Conservation (phyloP, 2,888 invertebrate genomes). For the Heliconius charithonia region DNA sequence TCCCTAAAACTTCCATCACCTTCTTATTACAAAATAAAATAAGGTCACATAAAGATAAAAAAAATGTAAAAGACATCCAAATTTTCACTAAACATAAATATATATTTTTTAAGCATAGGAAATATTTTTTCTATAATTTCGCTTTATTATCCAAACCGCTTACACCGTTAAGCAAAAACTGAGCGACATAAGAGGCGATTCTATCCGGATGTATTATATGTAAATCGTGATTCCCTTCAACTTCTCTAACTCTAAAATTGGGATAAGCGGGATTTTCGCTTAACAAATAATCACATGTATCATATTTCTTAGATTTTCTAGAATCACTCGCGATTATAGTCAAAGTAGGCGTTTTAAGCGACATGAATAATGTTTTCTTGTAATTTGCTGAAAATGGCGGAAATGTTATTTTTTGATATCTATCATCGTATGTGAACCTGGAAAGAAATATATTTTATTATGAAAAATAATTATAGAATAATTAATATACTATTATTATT, state of each 20-base stretch:
- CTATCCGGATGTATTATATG: conserved; percentile 83
- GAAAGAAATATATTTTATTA: conserved; percentile 41
- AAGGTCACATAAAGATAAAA: not conserved
- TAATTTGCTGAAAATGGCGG: conserved; percentile 66
- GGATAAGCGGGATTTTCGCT: conserved; percentile 58
- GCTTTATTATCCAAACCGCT: conserved; percentile 61
- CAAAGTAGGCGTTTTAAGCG: conserved; percentile 58
- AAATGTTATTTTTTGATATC: conserved; percentile 67
- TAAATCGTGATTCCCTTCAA: conserved; percentile 84
- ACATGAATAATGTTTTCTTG: conserved; percentile 61
- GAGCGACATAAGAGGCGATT: conserved; percentile 68
- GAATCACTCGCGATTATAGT: conserved; percentile 58
- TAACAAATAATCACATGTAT: conserved; percentile 57
- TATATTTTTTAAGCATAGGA: not conserved
- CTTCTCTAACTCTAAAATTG: conserved; percentile 60
- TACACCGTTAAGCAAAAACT: conserved; percentile 67
- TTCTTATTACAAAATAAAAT: not conserved
- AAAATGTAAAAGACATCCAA: not conserved
- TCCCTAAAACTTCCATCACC: not conserved
- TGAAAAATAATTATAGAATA: no score
- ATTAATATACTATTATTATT: no score
- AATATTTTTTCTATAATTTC: conserved; percentile 52
- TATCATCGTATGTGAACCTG: conserved; percentile 83
- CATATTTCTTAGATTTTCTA: conserved; percentile 52
- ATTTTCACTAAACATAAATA: not conserved